Evolutionary conservation across 2,113 vertebrate genomes (phyloP).

Genomic region (Rhinolophus ferrumequinum): DNA sequence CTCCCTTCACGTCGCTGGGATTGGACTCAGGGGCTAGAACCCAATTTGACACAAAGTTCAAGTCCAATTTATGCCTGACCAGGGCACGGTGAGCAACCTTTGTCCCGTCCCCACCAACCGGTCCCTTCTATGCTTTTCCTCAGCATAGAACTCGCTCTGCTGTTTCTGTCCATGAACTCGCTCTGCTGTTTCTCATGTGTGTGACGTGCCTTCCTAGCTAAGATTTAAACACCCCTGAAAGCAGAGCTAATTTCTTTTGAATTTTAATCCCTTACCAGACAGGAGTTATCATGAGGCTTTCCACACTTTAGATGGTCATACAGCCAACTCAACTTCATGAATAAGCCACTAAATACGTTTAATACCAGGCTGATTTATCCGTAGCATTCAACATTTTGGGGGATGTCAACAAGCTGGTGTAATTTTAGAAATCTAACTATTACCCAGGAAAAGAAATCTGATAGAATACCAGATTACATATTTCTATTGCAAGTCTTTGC

Average conservation of each 20-base stretch:
- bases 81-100: background rate
- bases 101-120: rapidly evolving
- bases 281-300: background rate
- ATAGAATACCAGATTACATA: background rate
- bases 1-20: constrained; percentile 91
- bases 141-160: rapidly evolving
- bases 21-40: constrained; percentile 93
- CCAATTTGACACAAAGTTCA: constrained; percentile 48
- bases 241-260: background rate
- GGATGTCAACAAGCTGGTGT: background rate
- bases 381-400: background rate
- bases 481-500: background rate
- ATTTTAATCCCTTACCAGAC: background rate
- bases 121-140: rapidly evolving
- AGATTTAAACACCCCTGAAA: background rate
- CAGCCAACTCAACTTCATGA: background rate
- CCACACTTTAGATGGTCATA: background rate
- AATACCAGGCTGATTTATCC: background rate
- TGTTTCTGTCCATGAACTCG: rapidly evolving
- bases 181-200: background rate
- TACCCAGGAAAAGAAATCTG: background rate
- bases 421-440: constrained; percentile 15
- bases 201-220: background rate
- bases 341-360: background rate
- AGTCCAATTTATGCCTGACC: background rate